Conservation (phyloP, 30 jellyfish, hydroid and myxozoan species). For the Turritopsis rubra region DNA sequence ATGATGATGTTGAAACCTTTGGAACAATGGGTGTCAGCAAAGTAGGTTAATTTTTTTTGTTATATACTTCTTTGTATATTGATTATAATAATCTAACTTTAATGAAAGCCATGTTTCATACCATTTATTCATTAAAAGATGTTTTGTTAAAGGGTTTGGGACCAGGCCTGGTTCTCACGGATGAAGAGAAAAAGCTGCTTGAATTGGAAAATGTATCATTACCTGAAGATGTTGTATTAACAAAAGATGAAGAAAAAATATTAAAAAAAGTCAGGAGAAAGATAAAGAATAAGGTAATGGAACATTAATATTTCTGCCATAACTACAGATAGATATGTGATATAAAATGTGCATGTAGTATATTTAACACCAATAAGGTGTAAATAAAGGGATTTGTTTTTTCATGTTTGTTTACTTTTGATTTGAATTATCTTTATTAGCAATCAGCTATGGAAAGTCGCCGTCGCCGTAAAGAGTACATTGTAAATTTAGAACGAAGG, state of each 20-base stretch:
- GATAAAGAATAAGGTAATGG: slow-evolving; percentile 66
- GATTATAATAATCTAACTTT: neutral
- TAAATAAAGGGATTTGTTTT: too few relatives aligned
- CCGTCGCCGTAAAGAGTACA: slow-evolving; percentile 78
- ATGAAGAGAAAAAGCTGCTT: slow-evolving; percentile 79
- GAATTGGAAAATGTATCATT: slow-evolving; percentile 64
- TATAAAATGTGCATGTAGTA: too few relatives aligned
- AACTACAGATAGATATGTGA: too few relatives aligned
- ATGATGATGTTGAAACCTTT: slow-evolving; percentile 5
- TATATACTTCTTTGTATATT: neutral
- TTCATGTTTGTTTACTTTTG: neutral
- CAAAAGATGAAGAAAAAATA: slow-evolving; percentile 83
- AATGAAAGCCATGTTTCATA: neutral
- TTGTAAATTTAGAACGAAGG: slow-evolving; percentile 84
- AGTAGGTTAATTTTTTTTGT: slow-evolving; percentile 29
- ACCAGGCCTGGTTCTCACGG: slow-evolving; percentile 63
- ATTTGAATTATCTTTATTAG: slow-evolving; percentile 29
- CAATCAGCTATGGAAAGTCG: slow-evolving; percentile 98
- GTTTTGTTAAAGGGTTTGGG: slow-evolving; percentile 49
- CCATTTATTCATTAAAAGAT: neutral
- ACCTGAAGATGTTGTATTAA: slow-evolving; percentile 74
- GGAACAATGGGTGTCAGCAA: slow-evolving; percentile 62
- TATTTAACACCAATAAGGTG: too few relatives aligned
- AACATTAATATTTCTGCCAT: neutral
- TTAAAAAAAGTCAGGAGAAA: slow-evolving; percentile 73